Evolutionary conservation across 1,140 invertebrate species (phyloP).

Genomic region (Ladona fulva): DNA sequence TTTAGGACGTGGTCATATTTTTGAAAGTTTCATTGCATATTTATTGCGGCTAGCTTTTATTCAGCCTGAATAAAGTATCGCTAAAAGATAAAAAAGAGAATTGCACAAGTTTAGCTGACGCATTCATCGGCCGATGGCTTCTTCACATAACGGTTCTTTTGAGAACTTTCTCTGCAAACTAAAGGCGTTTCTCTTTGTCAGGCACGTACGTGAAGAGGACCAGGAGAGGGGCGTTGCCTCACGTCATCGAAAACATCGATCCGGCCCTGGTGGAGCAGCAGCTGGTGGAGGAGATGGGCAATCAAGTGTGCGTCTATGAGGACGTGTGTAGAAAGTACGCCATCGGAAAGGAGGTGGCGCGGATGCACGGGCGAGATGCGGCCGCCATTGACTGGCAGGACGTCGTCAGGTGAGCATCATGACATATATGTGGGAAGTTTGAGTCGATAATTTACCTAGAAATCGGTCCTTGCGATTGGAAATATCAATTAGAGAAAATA

Average conservation of each 20-base stretch:
- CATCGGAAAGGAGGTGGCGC: constrained; percentile 30
- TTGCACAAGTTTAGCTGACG: too few relatives aligned
- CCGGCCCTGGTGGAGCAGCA: constrained; percentile 57
- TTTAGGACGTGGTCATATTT: too few relatives aligned
- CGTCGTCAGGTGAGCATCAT: constrained; percentile 50
- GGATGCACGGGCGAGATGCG: constrained; percentile 11
- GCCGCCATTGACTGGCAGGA: constrained; percentile 29
- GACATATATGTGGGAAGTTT: neutral
- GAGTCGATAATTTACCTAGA: too few relatives aligned
- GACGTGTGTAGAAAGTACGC: constrained; percentile 58
- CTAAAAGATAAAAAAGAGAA: too few relatives aligned
- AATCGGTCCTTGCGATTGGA: too few relatives aligned
- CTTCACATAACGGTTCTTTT: too few relatives aligned
- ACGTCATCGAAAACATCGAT: constrained; percentile 44
- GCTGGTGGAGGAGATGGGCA: constrained; percentile 55
- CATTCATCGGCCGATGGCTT: too few relatives aligned
- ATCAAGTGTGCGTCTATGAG: constrained; percentile 59
- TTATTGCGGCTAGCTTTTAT: too few relatives aligned
- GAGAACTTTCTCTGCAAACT: too few relatives aligned
- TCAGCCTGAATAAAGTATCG: too few relatives aligned
- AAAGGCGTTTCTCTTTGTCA: neutral
- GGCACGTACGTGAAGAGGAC: neutral
- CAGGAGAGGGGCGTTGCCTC: neutral
- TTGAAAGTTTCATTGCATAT: too few relatives aligned
- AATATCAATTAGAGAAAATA: too few relatives aligned